Conservation (phyloP, 1,140 invertebrate genomes). For the Saxidomus purpurata region DNA sequence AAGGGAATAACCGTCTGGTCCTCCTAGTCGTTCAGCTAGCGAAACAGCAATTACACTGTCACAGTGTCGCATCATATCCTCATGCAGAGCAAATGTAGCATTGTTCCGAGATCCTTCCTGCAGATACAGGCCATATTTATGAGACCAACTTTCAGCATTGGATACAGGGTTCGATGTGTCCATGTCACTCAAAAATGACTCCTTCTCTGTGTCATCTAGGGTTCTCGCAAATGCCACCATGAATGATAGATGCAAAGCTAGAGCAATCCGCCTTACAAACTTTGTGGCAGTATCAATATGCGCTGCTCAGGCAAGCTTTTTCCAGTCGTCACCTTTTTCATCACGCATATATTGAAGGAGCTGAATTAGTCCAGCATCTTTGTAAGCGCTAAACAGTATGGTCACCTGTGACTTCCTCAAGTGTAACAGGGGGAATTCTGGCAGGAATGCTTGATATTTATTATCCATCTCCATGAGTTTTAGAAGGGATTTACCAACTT, state of each 20-base stretch:
- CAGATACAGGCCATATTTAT: background rate
- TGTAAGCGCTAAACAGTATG: slow-evolving; percentile 12
- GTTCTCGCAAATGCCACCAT: background rate
- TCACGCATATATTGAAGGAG: background rate
- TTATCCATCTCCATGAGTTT: background rate
- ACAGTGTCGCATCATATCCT: slow-evolving; percentile 41
- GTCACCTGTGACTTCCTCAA: slow-evolving; percentile 8
- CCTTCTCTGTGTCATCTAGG: background rate
- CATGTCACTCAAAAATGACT: background rate
- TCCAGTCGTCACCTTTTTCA: background rate
- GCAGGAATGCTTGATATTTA: slow-evolving; percentile 15
- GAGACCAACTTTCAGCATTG: background rate
- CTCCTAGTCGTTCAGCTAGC: background rate
- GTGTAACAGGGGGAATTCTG: slow-evolving; percentile 16
- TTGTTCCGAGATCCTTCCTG: background rate
- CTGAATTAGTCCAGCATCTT: slow-evolving; percentile 9
- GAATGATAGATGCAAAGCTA: slow-evolving; percentile 9
- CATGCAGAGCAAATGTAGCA: slow-evolving; percentile 37
- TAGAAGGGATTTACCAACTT: background rate
- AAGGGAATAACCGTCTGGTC: background rate
- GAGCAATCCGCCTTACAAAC: background rate
- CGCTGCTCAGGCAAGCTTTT: background rate
- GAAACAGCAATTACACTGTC: background rate
- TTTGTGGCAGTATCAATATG: slow-evolving; percentile 22
- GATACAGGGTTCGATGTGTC: background rate